Evolutionary conservation across 2,113 vertebrate species (phyloP).

Genomic region (Myotis lucifugus): DNA sequence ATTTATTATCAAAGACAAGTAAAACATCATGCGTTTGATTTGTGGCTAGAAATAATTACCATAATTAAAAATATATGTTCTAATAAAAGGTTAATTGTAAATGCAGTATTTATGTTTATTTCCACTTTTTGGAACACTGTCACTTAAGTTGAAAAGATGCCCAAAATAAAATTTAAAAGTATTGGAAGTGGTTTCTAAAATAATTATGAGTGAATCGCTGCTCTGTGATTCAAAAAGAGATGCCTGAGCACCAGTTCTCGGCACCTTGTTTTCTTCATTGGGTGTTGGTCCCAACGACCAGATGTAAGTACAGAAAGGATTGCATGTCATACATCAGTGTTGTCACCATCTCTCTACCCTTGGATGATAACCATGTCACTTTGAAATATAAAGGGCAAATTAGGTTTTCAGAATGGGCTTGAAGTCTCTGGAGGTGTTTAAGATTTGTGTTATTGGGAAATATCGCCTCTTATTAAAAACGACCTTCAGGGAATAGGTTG

Average conservation of each 20-base stretch:
- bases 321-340: background rate
- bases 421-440: background rate
- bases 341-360: background rate
- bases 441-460: constrained; percentile 9
- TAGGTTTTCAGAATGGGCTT: background rate
- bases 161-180: background rate
- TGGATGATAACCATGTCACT: background rate
- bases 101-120: constrained; percentile 30
- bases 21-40: constrained; percentile 32
- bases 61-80: constrained; percentile 49
- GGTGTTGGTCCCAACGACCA: background rate
- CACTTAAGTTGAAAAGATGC: background rate
- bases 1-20: constrained; percentile 26
- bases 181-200: background rate
- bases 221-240: background rate
- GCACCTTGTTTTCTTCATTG: background rate
- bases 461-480: background rate
- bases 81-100: constrained; percentile 45
- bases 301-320: background rate
- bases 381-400: background rate
- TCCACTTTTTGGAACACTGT: background rate
- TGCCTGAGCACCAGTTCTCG: background rate
- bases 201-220: constrained; percentile 6
- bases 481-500: background rate
- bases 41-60: constrained; percentile 53